phyloP scores from a whole-genome alignment of 2,888 invertebrate species.

The Heteromyza rotundicornis region DNA sequence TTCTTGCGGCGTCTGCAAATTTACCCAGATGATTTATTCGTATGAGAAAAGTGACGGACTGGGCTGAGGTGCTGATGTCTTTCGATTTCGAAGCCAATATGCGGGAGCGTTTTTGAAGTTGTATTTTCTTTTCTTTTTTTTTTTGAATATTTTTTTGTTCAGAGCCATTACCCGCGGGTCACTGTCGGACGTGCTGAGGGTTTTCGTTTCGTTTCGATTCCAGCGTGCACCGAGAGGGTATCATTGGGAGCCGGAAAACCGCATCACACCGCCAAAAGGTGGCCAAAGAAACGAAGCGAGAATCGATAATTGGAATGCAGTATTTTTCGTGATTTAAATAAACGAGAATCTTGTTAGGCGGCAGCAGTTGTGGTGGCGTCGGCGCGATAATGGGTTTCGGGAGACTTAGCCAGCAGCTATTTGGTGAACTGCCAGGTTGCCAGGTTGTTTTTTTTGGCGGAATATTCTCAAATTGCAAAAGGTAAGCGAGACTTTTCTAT shows the following conservation, averaged over 20 bases:
- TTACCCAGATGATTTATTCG: slow-evolving; percentile 57
- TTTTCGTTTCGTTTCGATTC: background rate
- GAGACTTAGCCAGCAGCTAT: slow-evolving; percentile 12
- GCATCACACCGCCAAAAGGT: background rate
- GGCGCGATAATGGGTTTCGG: slow-evolving; percentile 15
- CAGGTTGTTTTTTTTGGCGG: background rate
- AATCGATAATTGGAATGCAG: no score
- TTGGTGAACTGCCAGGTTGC: background rate
- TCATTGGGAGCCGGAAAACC: background rate
- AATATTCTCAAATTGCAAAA: background rate
- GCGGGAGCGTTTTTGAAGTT: slow-evolving; percentile 1
- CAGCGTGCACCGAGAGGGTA: background rate
- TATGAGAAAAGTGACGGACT: slow-evolving; percentile 24
- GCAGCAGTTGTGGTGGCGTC: background rate
- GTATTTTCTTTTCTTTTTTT: no score
- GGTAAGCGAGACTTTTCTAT: no score
- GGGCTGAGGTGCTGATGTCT: background rate
- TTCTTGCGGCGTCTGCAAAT: slow-evolving; percentile 46
- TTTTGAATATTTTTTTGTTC: no score
- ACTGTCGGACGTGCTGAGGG: background rate
- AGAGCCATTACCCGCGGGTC: slow-evolving; percentile 1
- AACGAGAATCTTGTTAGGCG: slow-evolving; percentile 24
- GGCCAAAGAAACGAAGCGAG: background rate
- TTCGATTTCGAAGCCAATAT: background rate
- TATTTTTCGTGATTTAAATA: slow-evolving; percentile 17